Evolutionary conservation across 2,797 vertebrate species (phyloP).

Genomic region (Avahi laniger): DNA sequence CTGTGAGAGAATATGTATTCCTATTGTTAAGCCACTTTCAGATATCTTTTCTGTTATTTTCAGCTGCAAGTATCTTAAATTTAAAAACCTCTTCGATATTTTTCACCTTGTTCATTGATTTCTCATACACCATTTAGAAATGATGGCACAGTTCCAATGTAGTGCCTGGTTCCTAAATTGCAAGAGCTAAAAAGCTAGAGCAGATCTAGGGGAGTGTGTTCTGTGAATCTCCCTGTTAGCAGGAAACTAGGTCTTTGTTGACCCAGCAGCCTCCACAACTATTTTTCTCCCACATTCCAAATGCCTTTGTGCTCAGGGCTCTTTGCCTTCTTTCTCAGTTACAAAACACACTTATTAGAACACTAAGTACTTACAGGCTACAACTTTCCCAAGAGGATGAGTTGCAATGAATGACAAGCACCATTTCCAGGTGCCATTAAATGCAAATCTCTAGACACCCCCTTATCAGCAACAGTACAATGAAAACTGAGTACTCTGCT

Average conservation of each 20-base stretch:
- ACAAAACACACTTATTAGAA: background rate
- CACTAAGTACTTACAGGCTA: background rate
- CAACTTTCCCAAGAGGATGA: background rate
- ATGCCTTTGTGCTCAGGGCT: background rate
- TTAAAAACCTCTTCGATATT: background rate
- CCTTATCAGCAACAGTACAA: background rate
- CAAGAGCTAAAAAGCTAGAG: background rate
- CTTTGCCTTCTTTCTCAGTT: background rate
- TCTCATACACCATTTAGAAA: slow-evolving; percentile 2
- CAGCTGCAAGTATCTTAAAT: background rate
- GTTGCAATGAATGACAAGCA: background rate
- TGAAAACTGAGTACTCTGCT: background rate
- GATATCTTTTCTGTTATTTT: background rate
- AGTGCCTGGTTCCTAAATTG: background rate
- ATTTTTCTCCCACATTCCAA: background rate
- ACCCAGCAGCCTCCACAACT: background rate
- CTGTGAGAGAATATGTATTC: background rate
- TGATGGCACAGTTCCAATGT: background rate
- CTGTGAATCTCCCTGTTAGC: background rate
- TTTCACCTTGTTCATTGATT: background rate
- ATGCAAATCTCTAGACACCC: background rate
- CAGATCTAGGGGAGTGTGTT: background rate
- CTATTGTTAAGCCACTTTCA: background rate
- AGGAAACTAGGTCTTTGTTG: background rate
- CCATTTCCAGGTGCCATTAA: background rate